Conservation (phyloP, 2,113 vertebrate genomes). For the Pygathrix nemaeus region DNA sequence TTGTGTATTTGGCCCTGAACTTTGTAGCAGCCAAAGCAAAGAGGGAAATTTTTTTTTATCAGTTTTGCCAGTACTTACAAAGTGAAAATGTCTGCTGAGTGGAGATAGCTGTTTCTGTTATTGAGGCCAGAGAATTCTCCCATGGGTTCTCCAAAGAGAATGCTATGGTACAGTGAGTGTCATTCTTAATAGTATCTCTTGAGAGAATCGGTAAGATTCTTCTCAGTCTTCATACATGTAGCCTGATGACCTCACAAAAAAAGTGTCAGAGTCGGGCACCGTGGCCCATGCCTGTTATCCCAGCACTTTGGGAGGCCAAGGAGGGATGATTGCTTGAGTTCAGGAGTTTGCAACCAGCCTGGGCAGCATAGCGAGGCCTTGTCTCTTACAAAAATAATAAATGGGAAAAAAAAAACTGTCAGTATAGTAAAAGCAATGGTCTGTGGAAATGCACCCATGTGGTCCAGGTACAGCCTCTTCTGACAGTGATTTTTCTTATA, state of each 20-base stretch:
- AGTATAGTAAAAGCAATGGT: background rate
- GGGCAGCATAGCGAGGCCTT: too few species aligned
- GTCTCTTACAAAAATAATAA: too few species aligned
- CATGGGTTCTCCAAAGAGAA: background rate
- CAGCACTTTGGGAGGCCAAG: too few species aligned
- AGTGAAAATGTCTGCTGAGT: background rate
- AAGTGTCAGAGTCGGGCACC: too few species aligned
- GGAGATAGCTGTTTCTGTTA: background rate
- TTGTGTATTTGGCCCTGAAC: background rate
- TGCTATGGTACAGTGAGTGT: background rate
- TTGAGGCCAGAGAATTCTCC: background rate
- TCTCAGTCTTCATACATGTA: background rate
- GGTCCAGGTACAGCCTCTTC: background rate
- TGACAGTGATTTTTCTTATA: background rate
- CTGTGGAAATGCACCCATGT: background rate
- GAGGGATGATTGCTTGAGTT: too few species aligned
- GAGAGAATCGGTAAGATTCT: background rate
- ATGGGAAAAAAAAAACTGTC: background rate
- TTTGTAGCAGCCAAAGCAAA: conserved; percentile 29
- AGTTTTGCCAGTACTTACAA: background rate
- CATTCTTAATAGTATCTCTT: background rate
- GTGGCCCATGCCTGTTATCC: too few species aligned
- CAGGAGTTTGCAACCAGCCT: too few species aligned
- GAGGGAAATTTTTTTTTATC: background rate
- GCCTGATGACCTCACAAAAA: background rate